Conservation (phyloP, 1,140 invertebrate species). For the Ostrea edulis region DNA sequence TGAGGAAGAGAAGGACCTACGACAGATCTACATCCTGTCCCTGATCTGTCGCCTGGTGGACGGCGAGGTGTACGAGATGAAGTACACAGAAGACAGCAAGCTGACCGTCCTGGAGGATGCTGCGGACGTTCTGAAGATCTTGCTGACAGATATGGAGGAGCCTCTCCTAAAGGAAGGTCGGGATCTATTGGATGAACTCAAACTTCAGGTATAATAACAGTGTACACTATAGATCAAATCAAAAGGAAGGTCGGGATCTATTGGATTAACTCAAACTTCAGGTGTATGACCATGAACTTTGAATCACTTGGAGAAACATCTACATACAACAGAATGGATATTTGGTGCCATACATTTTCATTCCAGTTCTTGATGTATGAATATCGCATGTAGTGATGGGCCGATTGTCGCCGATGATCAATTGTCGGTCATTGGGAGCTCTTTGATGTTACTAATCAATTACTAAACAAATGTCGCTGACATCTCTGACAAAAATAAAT, state of each 20-base stretch:
- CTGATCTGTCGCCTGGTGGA: background rate
- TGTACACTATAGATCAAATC: too few species aligned
- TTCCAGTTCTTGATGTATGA: too few species aligned
- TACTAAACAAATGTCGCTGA: too few species aligned
- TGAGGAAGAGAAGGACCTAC: background rate
- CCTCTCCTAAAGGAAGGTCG: background rate
- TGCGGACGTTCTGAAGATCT: background rate
- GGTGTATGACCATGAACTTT: background rate
- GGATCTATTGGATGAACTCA: background rate
- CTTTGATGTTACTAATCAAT: too few species aligned
- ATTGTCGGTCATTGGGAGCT: too few species aligned
- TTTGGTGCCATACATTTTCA: too few species aligned
- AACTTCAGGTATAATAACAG: background rate
- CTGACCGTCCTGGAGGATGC: slow-evolving; percentile 10
- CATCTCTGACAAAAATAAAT: too few species aligned
- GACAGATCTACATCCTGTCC: background rate
- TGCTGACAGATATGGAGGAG: background rate
- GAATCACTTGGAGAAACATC: too few species aligned
- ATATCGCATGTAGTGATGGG: too few species aligned
- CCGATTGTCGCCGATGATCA: too few species aligned
- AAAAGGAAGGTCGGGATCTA: background rate
- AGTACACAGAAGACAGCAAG: background rate
- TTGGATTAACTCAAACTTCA: background rate
- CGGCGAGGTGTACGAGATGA: background rate
- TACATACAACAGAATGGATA: too few species aligned